These are phyloP conservation scores for Tachina fera DNA, from an alignment of 2,888 invertebrate species.

Conservation along the genomic window DNA sequence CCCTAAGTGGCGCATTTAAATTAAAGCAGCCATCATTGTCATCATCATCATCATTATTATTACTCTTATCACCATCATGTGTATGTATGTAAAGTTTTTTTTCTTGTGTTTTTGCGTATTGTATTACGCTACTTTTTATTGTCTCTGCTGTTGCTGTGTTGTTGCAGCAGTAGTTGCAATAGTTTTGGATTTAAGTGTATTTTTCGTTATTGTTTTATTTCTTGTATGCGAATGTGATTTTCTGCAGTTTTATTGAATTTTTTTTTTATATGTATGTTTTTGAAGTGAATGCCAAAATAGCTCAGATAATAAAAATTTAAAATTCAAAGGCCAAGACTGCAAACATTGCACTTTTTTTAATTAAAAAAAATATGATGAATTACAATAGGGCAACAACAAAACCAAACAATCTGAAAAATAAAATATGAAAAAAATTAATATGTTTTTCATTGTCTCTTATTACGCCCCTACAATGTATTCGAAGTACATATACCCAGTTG, in stretches of 20 bases:
- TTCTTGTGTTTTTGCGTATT: conserved; percentile 43
- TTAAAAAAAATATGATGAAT: conserved; percentile 63
- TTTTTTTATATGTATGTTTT: conserved; percentile 5
- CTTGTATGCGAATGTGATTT: conserved; percentile 19
- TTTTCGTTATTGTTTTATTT: conserved; percentile 14
- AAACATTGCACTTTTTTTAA: conserved; percentile 69
- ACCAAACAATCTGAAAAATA: conserved; percentile 26
- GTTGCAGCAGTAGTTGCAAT: conserved; percentile 17
- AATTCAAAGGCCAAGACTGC: conserved; percentile 73
- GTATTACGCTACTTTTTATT: conserved; percentile 19
- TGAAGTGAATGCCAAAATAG: conserved; percentile 65
- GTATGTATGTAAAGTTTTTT: conserved; percentile 15
- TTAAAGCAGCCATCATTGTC: conserved; percentile 21
- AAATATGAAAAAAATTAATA: not conserved
- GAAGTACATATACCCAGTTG: conserved; percentile 46
- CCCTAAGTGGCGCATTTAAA: conserved; percentile 62
- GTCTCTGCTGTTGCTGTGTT: conserved; percentile 16
- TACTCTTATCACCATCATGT: not conserved
- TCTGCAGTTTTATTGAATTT: conserved; percentile 15
- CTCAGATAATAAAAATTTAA: conserved; percentile 63
- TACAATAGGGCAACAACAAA: conserved; percentile 54
- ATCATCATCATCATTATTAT: not conserved
- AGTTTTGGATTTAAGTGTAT: conserved; percentile 23
- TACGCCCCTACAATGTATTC: conserved; percentile 40
- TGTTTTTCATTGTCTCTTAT: conserved; percentile 65